These are phyloP conservation scores for Iselma pallidipennis DNA, from an alignment of 2,888 invertebrate species.

Conservation along the genomic window DNA sequence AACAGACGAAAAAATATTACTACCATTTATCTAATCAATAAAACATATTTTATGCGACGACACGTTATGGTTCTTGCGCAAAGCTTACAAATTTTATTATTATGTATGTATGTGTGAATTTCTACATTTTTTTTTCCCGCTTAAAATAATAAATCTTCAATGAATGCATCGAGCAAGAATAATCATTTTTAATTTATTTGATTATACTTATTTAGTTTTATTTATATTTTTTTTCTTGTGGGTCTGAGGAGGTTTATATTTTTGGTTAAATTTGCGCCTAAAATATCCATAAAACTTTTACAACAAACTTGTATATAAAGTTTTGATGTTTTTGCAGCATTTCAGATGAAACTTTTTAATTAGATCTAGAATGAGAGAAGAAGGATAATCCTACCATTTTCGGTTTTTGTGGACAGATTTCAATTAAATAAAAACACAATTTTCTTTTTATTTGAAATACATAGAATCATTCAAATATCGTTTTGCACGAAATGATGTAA, in stretches of 20 bases:
- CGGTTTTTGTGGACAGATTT: too few species aligned
- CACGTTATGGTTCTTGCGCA: slow-evolving; percentile 21
- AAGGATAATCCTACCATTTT: too few species aligned
- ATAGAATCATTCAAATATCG: too few species aligned
- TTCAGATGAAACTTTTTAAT: not conserved
- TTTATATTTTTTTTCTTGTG: too few species aligned
- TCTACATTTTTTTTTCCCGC: not conserved
- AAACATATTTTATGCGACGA: slow-evolving; percentile 21
- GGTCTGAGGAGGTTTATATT: not conserved
- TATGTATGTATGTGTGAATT: not conserved
- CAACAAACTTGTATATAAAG: not conserved
- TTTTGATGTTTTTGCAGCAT: not conserved
- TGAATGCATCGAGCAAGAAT: too few species aligned
- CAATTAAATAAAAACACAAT: too few species aligned
- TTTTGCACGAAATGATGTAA: too few species aligned
- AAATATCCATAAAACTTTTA: not conserved
- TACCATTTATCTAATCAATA: slow-evolving; percentile 23
- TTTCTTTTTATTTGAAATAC: too few species aligned
- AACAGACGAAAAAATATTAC: not conserved
- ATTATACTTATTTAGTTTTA: too few species aligned
- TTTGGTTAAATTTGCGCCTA: not conserved
- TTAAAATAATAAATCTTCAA: too few species aligned
- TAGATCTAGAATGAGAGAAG: not conserved
- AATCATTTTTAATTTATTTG: too few species aligned
- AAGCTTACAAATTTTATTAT: slow-evolving; percentile 13